Percentiles rank a stretch among this genome's conserved stretches.
Evolutionary conservation across 2,888 invertebrate species (phyloP).

Genomic region (Thera britannica): DNA sequence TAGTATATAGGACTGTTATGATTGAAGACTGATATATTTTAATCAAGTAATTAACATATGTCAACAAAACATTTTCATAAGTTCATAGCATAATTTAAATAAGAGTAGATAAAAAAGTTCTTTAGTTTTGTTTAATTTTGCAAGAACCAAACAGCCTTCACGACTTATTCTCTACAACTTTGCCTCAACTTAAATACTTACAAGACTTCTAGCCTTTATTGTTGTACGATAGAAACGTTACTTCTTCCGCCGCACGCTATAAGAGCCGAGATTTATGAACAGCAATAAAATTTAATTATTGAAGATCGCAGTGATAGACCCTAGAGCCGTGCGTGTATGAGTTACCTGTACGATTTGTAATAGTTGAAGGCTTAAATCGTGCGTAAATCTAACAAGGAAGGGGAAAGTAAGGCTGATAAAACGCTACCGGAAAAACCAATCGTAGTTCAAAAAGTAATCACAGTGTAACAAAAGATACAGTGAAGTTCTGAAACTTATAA

Average conservation of each 20-base stretch:
- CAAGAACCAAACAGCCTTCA: not conserved
- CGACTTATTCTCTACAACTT: not conserved
- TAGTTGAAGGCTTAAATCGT: constrained; percentile 15
- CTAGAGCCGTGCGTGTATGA: constrained; percentile 42
- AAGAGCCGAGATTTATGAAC: constrained; percentile 50
- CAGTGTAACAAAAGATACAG: not conserved
- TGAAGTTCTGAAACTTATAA: not conserved
- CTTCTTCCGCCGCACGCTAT: constrained; percentile 41
- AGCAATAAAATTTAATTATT: constrained; percentile 57
- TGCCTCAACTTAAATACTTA: constrained; percentile 10
- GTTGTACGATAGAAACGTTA: constrained; percentile 30
- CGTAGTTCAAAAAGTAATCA: not conserved
- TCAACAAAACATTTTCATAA: too few species aligned
- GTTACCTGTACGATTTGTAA: constrained; percentile 40
- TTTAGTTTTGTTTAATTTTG: not conserved
- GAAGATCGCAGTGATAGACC: constrained; percentile 48
- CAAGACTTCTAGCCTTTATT: constrained; percentile 24
- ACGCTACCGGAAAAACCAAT: not conserved
- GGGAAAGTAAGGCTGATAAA: not conserved
- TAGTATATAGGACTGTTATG: too few species aligned
- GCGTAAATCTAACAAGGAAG: not conserved
- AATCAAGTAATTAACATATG: too few species aligned
- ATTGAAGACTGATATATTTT: too few species aligned
- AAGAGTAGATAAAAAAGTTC: too few species aligned
- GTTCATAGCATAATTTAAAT: not conserved